These are phyloP conservation scores for Pontoporia blainvillei DNA, from an alignment of 2,113 vertebrate genomes.

Conservation along the genomic window DNA sequence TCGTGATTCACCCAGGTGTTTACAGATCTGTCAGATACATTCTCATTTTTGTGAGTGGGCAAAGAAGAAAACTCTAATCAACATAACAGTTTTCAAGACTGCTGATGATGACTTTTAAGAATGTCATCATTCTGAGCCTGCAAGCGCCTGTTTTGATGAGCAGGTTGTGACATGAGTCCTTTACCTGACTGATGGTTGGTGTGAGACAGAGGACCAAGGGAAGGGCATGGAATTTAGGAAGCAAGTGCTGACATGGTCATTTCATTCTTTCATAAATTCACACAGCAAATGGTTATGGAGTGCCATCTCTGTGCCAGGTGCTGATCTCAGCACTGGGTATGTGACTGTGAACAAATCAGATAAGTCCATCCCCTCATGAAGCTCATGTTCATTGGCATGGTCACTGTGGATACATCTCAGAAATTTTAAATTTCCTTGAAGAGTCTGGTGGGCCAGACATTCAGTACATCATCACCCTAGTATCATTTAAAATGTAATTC, in stretches of 20 bases:
- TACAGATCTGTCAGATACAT: not conserved
- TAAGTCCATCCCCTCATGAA: not conserved
- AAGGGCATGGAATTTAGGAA: not conserved
- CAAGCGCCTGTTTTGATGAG: not conserved
- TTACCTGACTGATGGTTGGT: not conserved
- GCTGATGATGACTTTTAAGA: not conserved
- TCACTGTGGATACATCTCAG: not conserved
- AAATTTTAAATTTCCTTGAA: not conserved
- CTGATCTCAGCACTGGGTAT: not conserved
- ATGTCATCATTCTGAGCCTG: not conserved
- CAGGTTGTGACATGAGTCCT: not conserved
- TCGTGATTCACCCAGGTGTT: not conserved
- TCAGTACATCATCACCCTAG: not conserved
- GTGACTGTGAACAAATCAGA: not conserved
- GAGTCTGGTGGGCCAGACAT: not conserved
- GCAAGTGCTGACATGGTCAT: not conserved
- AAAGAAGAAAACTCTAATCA: not conserved
- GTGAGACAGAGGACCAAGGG: not conserved
- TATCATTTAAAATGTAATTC: constrained; percentile 4
- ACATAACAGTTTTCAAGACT: not conserved
- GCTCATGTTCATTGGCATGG: not conserved
- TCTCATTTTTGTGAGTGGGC: not conserved
- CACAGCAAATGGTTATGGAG: not conserved
- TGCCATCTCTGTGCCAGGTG: not conserved
- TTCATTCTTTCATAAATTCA: not conserved